Conservation (phyloP, 2,888 invertebrate genomes). For the Bedellia somnulentella region DNA sequence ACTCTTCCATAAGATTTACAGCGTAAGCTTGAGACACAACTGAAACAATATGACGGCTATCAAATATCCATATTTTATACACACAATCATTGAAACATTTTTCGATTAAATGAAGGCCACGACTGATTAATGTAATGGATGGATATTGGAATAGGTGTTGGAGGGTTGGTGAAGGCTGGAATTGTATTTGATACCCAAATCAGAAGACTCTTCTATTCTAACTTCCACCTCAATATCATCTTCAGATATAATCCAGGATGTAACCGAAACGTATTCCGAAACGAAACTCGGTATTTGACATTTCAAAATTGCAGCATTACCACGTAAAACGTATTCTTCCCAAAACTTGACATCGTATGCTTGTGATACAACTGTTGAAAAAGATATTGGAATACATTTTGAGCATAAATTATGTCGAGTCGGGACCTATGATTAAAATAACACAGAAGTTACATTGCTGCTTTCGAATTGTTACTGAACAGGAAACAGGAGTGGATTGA, state of each 20-base stretch:
- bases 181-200: constrained; percentile 27
- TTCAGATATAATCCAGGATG: constrained; percentile 84
- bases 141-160: not conserved
- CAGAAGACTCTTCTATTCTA: constrained; percentile 27
- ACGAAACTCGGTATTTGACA: constrained; percentile 93
- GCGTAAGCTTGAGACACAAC: constrained; percentile 89
- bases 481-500: not conserved
- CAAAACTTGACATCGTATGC: constrained; percentile 87
- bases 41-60: constrained; percentile 55
- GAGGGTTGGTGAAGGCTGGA: constrained; percentile 4
- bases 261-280: constrained; percentile 85
- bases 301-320: constrained; percentile 88
- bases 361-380: constrained; percentile 83
- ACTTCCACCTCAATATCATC: constrained; percentile 50
- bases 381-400: not conserved
- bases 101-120: not conserved
- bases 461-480: too few relatives aligned
- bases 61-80: not conserved
- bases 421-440: constrained; percentile 1
- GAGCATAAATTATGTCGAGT: constrained; percentile 6
- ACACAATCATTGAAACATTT: too few relatives aligned
- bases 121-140: not conserved
- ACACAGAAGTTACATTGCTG: too few relatives aligned
- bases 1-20: constrained; percentile 91
- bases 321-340: constrained; percentile 89